Evolutionary conservation across 2,888 invertebrate genomes (phyloP).

Genomic region (Pandemis corylana): DNA sequence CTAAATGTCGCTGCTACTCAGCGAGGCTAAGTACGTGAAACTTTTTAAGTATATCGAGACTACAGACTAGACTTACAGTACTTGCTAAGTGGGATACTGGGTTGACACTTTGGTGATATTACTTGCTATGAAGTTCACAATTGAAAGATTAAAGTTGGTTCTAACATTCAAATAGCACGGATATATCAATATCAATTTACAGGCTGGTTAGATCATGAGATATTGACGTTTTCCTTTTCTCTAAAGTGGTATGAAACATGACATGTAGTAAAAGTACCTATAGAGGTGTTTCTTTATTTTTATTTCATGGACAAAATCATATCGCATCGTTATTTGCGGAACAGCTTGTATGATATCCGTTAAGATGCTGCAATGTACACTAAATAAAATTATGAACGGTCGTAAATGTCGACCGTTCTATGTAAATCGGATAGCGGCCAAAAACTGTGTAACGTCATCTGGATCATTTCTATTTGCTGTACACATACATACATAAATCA

Average conservation of each 20-base stretch:
- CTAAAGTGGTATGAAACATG: not conserved
- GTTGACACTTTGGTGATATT: slow-evolving; percentile 30
- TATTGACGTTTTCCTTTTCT: too few species aligned
- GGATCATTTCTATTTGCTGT: not conserved
- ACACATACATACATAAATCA: not conserved
- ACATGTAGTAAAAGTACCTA: too few species aligned
- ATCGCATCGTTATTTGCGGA: too few species aligned
- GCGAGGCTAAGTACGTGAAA: slow-evolving; percentile 24
- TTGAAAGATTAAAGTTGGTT: not conserved
- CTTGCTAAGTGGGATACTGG: slow-evolving; percentile 16
- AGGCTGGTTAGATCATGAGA: not conserved
- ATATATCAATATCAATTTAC: not conserved
- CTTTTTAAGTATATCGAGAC: slow-evolving; percentile 21
- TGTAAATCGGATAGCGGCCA: too few species aligned
- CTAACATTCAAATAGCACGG: not conserved
- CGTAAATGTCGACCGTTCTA: too few species aligned
- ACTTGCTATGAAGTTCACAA: slow-evolving; percentile 3
- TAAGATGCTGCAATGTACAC: not conserved
- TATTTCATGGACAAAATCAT: too few species aligned
- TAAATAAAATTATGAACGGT: not conserved
- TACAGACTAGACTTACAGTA: slow-evolving; percentile 24
- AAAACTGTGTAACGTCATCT: too few species aligned
- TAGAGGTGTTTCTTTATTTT: too few species aligned
- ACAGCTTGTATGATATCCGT: not conserved
- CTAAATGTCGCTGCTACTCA: slow-evolving; percentile 24